phyloP scores from a whole-genome alignment of 1,140 invertebrate genomes.

The Ceratina japonica region DNA sequence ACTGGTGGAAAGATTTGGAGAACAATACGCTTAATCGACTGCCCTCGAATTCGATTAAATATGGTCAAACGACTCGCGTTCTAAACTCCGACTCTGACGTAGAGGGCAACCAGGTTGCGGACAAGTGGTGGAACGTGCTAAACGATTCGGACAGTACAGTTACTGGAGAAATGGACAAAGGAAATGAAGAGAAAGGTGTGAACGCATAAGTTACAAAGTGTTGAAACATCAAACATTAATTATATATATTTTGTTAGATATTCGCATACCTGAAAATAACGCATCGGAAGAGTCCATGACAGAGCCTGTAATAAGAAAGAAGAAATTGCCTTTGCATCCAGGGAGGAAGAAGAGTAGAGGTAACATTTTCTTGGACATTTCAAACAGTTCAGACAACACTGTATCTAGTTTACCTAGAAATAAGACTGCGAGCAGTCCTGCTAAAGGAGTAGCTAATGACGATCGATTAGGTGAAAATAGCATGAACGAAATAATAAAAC shows the following conservation, averaged over 20 bases:
- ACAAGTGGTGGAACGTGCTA: conserved; percentile 48
- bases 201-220: not conserved
- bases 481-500: conserved; percentile 19
- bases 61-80: conserved; percentile 22
- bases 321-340: not conserved
- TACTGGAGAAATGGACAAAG: not conserved
- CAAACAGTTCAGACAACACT: not conserved
- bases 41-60: not conserved
- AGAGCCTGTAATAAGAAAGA: not conserved
- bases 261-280: not conserved
- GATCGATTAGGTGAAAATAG: not conserved
- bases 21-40: not conserved
- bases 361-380: conserved; percentile 31
- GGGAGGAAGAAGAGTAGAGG: not conserved
- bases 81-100: conserved; percentile 18
- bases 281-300: conserved; percentile 34
- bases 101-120: fast-evolving
- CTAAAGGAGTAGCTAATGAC: not conserved
- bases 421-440: not conserved
- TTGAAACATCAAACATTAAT: not conserved
- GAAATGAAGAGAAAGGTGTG: not conserved
- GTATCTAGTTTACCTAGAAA: no score
- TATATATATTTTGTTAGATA: conserved; percentile 16
- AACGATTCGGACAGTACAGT: not conserved
- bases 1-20: conserved; percentile 49